phyloP scores from a whole-genome alignment of 2,113 vertebrate species.

The Xiphias gladius region DNA sequence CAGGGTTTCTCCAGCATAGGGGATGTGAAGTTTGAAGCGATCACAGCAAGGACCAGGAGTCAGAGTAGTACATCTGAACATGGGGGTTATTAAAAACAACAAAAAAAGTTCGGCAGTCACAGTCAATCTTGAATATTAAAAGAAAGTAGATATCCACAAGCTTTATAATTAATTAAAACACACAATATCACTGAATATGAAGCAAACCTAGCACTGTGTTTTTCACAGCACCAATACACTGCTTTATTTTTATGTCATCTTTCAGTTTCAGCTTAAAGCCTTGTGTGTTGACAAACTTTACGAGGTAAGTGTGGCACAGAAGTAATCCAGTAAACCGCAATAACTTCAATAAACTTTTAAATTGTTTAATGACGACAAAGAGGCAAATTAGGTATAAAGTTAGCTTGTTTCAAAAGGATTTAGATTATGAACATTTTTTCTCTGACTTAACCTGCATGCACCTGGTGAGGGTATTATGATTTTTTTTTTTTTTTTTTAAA shows the following conservation, averaged over 20 bases:
- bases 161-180: not conserved
- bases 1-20: constrained; percentile 97
- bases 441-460: too few species aligned
- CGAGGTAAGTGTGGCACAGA: too few species aligned
- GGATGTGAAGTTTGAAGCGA: constrained; percentile 98
- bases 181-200: not conserved
- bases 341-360: too few species aligned
- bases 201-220: not conserved
- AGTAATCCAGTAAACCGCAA: too few species aligned
- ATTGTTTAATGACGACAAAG: too few species aligned
- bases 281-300: not conserved
- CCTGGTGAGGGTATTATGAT: too few species aligned
- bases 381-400: too few species aligned
- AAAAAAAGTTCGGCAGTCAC: not conserved
- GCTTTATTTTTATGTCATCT: too few species aligned
- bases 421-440: not conserved
- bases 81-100: constrained; percentile 3
- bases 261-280: not conserved
- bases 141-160: not conserved
- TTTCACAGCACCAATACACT: not conserved
- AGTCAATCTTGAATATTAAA: not conserved
- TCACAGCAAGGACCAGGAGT: constrained; percentile 96
- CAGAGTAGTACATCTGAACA: constrained; percentile 92
- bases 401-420: not conserved
- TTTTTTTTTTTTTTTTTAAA: too few species aligned